Conservation (phyloP, 30 jellyfish, hydroid and myxozoan genomes). For the Cassiopea andromeda region DNA sequence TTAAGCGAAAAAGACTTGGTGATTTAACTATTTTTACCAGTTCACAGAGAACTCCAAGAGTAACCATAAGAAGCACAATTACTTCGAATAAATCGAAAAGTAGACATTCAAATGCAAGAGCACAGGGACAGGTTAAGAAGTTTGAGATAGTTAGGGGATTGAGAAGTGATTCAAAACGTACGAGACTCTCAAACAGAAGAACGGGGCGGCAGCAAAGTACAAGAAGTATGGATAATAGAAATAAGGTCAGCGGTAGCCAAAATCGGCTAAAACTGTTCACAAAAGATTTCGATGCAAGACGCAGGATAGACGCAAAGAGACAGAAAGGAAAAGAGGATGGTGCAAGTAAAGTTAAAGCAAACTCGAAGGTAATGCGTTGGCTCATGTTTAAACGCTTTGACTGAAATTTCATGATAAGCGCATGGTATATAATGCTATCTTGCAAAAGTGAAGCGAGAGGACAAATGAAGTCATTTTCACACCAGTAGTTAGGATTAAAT, state of each 20-base stretch:
- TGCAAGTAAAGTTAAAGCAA: conserved; percentile 3
- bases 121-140: background rate
- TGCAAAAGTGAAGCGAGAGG: too few relatives aligned
- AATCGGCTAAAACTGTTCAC: conserved; percentile 62
- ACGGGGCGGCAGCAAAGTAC: background rate
- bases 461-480: too few relatives aligned
- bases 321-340: conserved; percentile 11
- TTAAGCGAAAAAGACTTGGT: conserved; percentile 2
- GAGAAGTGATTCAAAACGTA: background rate
- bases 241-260: background rate
- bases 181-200: background rate
- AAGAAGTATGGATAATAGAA: background rate
- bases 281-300: conserved; percentile 86
- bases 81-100: background rate
- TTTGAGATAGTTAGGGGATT: background rate
- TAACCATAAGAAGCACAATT: background rate
- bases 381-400: too few relatives aligned
- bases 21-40: background rate
- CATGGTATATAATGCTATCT: too few relatives aligned
- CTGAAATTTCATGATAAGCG: too few relatives aligned
- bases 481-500: too few relatives aligned
- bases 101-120: background rate
- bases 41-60: background rate
- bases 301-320: conserved; percentile 66
- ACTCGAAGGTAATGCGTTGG: conserved; percentile 8